Percentiles rank a stretch among this genome's conserved stretches.
Evolutionary conservation across 1,140 invertebrate genomes (phyloP).

Genomic region (Drosophila elegans): DNA sequence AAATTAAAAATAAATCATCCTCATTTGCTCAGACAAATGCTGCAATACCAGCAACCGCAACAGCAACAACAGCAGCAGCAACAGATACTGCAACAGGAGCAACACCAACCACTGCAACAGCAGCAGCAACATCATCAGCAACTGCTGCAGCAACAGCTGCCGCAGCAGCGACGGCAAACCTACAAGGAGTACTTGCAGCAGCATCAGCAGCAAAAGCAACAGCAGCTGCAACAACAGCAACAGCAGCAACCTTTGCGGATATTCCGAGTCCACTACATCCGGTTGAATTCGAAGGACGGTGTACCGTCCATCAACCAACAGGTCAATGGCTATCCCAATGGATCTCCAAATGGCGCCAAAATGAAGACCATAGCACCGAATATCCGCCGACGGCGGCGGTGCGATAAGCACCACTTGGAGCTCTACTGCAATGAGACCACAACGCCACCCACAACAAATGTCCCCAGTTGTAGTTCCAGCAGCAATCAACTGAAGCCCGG

Average conservation of each 20-base stretch:
- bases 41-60: slow-evolving; percentile 71
- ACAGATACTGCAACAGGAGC: slow-evolving; percentile 15
- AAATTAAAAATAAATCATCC: slow-evolving; percentile 13
- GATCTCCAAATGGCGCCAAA: slow-evolving; percentile 66
- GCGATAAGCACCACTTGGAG: slow-evolving; percentile 87
- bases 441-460: slow-evolving; percentile 37
- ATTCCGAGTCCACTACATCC: slow-evolving; percentile 78
- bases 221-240: slow-evolving; percentile 58
- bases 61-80: slow-evolving; percentile 46
- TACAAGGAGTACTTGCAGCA: slow-evolving; percentile 72
- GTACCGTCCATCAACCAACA: slow-evolving; percentile 40
- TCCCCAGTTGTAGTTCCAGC: not conserved
- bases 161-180: slow-evolving; percentile 65
- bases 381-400: slow-evolving; percentile 87
- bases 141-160: slow-evolving; percentile 45
- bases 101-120: slow-evolving; percentile 19
- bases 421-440: slow-evolving; percentile 85
- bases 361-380: slow-evolving; percentile 89
- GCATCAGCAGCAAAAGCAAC: slow-evolving; percentile 67
- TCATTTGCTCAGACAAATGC: slow-evolving; percentile 58
- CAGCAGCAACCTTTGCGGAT: slow-evolving; percentile 69
- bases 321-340: slow-evolving; percentile 29
- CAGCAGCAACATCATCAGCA: slow-evolving; percentile 50
- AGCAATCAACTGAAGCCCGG: slow-evolving; percentile 58
- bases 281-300: slow-evolving; percentile 80